Base-by-base conservation (phyloP, 2,113 vertebrate genomes). In the Prietella phreatophila region DNA sequence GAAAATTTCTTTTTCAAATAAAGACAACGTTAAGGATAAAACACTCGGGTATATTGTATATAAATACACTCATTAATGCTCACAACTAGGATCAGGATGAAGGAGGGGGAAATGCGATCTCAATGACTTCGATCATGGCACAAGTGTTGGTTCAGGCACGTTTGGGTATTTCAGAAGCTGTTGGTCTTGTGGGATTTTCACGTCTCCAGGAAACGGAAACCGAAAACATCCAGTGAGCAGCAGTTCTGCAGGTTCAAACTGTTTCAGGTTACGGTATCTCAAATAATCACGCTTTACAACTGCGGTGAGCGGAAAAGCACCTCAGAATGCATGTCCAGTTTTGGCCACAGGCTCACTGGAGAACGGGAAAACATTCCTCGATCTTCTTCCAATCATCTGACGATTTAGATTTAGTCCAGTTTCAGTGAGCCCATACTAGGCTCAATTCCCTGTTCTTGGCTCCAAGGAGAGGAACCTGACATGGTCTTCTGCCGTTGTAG, bases 11-110 rank as follows among this genome's bases (percentile, higher is more conserved):
- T 42, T 86, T 63, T 63, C 15, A 78, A 78, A 33, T 50, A 20
- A 63, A 8, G 5, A 80, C 53, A 80, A 65, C 11, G 42, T 14
- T 25, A 81, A 86, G 22, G 22, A 86, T 69, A 69, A 10, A 17
- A 50, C 2, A n/a, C 76, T 27, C 42, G 14, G 33, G 50, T 76
- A 60, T 39, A 60, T 42, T 60, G 53, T 15, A 56, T 33, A 71
- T 55, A 71, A 69, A 85, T 69, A 30, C 36, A 84, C 56, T 53
- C n/a, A 80, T 56, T 58, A 58, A 81, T 30, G 79, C 20, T 22
- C 6, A 4, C 27, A 80, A 56, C 27, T 3, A 55, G 50, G 14
- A 22, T 36, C 17, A 61, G 30, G 61, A 82, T 82, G 22, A 4
- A 0, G 42, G 42, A 47, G 20, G 5, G 4, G 7, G 7, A 33